phyloP scores from a whole-genome alignment of 2,797 vertebrate species.

The Sebastes oblongus region DNA sequence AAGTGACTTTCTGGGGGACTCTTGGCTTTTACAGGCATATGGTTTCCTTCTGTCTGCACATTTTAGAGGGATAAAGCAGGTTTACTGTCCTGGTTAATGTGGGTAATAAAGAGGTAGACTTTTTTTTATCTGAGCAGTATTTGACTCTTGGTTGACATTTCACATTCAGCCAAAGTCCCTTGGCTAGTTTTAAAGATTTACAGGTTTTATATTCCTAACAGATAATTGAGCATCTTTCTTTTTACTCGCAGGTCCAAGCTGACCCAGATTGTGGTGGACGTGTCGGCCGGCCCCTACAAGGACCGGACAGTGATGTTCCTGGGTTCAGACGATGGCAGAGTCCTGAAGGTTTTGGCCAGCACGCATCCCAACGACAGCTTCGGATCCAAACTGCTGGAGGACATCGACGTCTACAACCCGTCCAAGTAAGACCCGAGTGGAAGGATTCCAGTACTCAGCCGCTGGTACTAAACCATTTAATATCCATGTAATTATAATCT shows the following conservation, averaged over 20 bases:
- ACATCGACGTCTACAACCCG: slow-evolving; percentile 91
- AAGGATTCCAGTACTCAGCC: fast-evolving
- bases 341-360: slow-evolving; percentile 92
- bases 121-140: neutral
- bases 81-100: neutral
- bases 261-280: slow-evolving; percentile 90
- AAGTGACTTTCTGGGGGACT: neutral
- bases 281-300: slow-evolving; percentile 87
- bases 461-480: neutral
- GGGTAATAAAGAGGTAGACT: neutral
- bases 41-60: too few relatives aligned
- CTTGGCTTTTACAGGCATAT: neutral
- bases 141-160: neutral
- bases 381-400: slow-evolving; percentile 90
- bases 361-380: slow-evolving; percentile 84
- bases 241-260: slow-evolving; percentile 84
- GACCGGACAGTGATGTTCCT: slow-evolving; percentile 93
- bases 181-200: neutral
- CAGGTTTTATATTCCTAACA: neutral
- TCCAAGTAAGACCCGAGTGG: slow-evolving; percentile 74
- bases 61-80: neutral
- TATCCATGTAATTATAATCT: fast-evolving
- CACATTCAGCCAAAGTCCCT: neutral
- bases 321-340: slow-evolving; percentile 91
- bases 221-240: neutral